Evolutionary conservation across 2,113 vertebrate species (phyloP).

Genomic region (Apteryx owenii): DNA sequence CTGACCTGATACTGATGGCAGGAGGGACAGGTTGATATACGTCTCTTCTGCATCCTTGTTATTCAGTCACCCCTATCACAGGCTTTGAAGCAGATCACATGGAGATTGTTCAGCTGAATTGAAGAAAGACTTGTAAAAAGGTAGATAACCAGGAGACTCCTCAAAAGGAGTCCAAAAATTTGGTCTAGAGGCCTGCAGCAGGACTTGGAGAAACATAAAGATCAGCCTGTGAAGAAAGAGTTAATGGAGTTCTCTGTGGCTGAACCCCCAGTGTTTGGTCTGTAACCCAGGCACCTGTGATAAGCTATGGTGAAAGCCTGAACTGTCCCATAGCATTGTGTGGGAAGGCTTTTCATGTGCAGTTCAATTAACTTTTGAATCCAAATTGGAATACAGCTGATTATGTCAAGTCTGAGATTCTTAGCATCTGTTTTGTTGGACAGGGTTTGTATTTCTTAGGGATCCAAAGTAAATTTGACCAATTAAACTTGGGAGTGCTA

Average conservation of each 20-base stretch:
- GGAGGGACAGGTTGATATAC: not conserved
- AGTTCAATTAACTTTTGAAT: not conserved
- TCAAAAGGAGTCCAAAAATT: not conserved
- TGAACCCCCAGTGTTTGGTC: not conserved
- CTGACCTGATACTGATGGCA: not conserved
- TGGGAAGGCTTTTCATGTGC: not conserved
- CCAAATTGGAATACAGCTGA: not conserved
- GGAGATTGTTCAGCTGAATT: not conserved
- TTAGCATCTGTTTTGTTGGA: not conserved
- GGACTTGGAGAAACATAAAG: not conserved
- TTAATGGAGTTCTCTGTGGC: not conserved
- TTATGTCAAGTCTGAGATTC: not conserved
- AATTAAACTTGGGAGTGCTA: not conserved
- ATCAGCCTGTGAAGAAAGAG: not conserved
- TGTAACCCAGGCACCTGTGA: not conserved
- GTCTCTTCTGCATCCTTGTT: not conserved
- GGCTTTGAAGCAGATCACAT: not conserved
- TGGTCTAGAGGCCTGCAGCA: not conserved
- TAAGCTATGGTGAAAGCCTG: not conserved
- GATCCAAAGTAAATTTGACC: not conserved
- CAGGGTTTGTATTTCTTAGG: not conserved
- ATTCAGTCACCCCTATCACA: not conserved
- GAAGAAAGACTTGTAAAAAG: not conserved
- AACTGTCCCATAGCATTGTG: not conserved
- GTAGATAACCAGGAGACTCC: not conserved